Base-by-base conservation (phyloP, 2,888 invertebrate genomes). In the Molorchus minor region DNA sequence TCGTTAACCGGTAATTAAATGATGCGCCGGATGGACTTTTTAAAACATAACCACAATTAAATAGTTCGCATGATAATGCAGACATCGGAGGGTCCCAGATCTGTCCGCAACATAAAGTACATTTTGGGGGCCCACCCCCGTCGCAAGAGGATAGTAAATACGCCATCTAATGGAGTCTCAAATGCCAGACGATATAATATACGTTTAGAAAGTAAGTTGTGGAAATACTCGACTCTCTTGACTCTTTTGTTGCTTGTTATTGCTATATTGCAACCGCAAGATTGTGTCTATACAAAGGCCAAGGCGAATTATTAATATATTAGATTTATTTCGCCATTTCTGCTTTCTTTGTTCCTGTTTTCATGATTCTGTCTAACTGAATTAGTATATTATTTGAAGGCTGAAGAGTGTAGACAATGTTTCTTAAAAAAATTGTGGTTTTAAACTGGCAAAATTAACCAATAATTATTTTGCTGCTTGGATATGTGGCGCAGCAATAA, bases 1-100 rank as follows among this genome's bases (percentile, higher is more conserved):
- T 74, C 77, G 78, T 79, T 78, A 79, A 77, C 75, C 76, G 77
- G 76, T 78, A 78, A 79, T 79, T 78, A 79, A 79, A 78, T 76
- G 76, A 77, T 69, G 71, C 70, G 75, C 75, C 73, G 75, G 73
- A 76, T 76, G 75, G 71, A 73, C 67, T 76, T 76, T 74, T 77
- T 75, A 69, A 73, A 75, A 72, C 67, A 61, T 59, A n/a, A 38
- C 64, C 66, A 68, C 74, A 73, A 75, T 74, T 75, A 76, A 76
- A 71, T 64, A 62, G 68, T 56, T 57, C 62, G 58, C 56, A 41
- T 47, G 58, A 64, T 65, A 68, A 69, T 59, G 56, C 56, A 61
- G 41, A 30, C 41, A 41, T 41, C 41, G 30, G 52, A 29, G 69
- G 58, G 70, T 64, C 69, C 61, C 58, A 17, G 44, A 60, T 62